phyloP scores from a whole-genome alignment of 2,888 invertebrate species.

The Anodontia alba region DNA sequence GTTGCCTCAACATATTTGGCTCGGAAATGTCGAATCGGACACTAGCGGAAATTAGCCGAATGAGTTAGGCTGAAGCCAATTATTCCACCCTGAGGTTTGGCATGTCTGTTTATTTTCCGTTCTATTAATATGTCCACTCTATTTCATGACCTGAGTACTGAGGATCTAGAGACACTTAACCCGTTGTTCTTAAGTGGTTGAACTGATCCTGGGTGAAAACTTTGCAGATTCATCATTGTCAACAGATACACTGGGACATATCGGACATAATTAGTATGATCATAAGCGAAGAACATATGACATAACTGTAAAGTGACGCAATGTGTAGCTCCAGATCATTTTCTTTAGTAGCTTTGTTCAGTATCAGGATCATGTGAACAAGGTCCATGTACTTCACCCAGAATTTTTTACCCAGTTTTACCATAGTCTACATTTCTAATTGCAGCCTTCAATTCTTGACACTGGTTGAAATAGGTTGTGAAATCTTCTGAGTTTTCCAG shows the following conservation, averaged over 20 bases:
- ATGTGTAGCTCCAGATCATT: slow-evolving; percentile 45
- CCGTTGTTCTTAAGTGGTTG: slow-evolving; percentile 38
- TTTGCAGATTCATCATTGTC: slow-evolving; percentile 34
- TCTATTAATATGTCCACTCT: slow-evolving; percentile 57
- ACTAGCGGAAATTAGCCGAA: slow-evolving; percentile 48
- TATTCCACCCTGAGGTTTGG: slow-evolving; percentile 48
- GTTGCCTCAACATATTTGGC: slow-evolving; percentile 40
- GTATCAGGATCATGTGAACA: slow-evolving; percentile 34
- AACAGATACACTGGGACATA: slow-evolving; percentile 43
- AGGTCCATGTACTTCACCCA: slow-evolving; percentile 53
- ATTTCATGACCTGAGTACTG: slow-evolving; percentile 37
- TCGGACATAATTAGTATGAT: slow-evolving; percentile 44
- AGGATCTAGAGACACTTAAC: slow-evolving; percentile 49
- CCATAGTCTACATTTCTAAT: background rate
- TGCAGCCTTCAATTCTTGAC: background rate
- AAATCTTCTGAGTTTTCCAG: background rate
- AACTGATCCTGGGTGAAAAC: slow-evolving; percentile 42
- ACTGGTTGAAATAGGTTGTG: slow-evolving; percentile 10
- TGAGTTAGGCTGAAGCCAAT: slow-evolving; percentile 50
- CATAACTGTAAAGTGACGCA: slow-evolving; percentile 33
- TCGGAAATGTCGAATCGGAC: slow-evolving; percentile 33
- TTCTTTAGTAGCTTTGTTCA: slow-evolving; percentile 43
- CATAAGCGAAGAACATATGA: slow-evolving; percentile 42
- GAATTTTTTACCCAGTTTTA: slow-evolving; percentile 46
- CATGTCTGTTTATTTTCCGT: slow-evolving; percentile 56